Percentiles rank a stretch among this genome's conserved stretches.
Evolutionary conservation across 2,113 vertebrate genomes (phyloP).

Genomic region (Lethenteron camtschaticum): DNA sequence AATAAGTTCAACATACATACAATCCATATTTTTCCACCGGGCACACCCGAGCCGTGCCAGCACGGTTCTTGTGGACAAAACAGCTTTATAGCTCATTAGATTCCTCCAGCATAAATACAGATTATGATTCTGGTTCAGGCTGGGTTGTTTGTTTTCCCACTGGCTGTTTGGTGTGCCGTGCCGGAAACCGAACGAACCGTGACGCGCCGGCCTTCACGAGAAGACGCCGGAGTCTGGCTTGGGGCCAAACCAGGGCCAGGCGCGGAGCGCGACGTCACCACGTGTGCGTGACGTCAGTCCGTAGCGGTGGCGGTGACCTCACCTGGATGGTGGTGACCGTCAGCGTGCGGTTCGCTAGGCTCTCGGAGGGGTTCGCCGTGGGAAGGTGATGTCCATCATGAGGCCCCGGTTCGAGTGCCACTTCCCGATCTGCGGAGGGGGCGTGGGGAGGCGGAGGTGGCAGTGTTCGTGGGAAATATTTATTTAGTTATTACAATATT

Average conservation of each 20-base stretch:
- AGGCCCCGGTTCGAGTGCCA: conserved; percentile 68
- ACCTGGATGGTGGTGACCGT: conserved; percentile 67
- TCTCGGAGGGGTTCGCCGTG: conserved; percentile 49
- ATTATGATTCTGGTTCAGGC: no score
- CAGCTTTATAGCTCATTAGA: no score
- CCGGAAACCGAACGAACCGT: not conserved
- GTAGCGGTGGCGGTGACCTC: conserved; percentile 15
- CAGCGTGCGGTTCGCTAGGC: conserved; percentile 52
- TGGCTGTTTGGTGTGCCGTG: not conserved
- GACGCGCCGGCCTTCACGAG: not conserved
- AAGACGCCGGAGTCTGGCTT: not conserved
- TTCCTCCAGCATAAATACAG: no score
- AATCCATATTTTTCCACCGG: no score
- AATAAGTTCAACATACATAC: no score
- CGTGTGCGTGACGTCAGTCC: not conserved
- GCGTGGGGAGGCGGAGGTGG: not conserved
- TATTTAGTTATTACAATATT: no score
- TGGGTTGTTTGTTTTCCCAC: no score
- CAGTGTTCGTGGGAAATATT: not conserved
- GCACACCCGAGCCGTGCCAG: no score
- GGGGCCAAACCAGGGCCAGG: not conserved
- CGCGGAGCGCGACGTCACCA: not conserved
- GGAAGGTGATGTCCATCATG: conserved; percentile 56
- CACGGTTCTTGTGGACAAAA: no score
- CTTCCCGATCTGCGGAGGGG: conserved; percentile 33